Conservation (phyloP, 1,140 invertebrate species). For the Drosophila malerkotliana region DNA sequence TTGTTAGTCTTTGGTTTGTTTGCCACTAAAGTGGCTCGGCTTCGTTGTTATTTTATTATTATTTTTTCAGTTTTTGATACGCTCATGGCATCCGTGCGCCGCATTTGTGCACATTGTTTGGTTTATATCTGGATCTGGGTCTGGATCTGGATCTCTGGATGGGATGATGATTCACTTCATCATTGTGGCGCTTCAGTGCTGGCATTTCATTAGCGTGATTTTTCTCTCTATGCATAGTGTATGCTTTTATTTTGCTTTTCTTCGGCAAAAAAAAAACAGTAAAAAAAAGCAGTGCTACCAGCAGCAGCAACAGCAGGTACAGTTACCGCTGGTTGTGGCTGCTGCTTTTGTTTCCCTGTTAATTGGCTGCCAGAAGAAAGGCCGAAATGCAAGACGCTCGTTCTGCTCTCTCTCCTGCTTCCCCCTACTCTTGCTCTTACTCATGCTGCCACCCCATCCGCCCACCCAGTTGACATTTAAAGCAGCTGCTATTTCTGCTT, state of each 20-base stretch:
- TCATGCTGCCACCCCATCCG: not conserved
- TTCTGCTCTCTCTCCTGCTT: constrained; percentile 4
- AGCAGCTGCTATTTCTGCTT: constrained; percentile 6
- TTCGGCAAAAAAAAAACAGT: not conserved
- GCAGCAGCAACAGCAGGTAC: constrained; percentile 15
- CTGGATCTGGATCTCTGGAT: constrained; percentile 42
- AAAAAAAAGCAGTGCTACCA: constrained; percentile 12
- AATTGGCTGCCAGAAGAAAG: constrained; percentile 1
- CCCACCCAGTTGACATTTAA: constrained; percentile 46
- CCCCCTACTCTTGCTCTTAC: not conserved
- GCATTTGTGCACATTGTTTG: constrained; percentile 13
- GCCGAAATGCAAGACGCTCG: constrained; percentile 3
- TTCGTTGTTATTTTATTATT: constrained; percentile 11
- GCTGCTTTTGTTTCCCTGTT: constrained; percentile 8
- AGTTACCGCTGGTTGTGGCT: constrained; percentile 12
- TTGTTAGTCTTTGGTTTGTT: constrained; percentile 7
- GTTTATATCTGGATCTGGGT: constrained; percentile 9
- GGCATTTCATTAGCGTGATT: constrained; percentile 41
- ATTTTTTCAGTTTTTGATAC: constrained; percentile 16
- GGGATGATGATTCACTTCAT: constrained; percentile 47
- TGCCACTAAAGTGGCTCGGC: constrained; percentile 13
- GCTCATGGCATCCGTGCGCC: constrained; percentile 24
- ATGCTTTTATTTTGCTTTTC: constrained; percentile 4
- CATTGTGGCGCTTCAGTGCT: not conserved
- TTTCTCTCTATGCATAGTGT: not conserved